These are phyloP conservation scores for Malurus elegans DNA, from an alignment of 2,113 vertebrate species.

Conservation along the genomic window DNA sequence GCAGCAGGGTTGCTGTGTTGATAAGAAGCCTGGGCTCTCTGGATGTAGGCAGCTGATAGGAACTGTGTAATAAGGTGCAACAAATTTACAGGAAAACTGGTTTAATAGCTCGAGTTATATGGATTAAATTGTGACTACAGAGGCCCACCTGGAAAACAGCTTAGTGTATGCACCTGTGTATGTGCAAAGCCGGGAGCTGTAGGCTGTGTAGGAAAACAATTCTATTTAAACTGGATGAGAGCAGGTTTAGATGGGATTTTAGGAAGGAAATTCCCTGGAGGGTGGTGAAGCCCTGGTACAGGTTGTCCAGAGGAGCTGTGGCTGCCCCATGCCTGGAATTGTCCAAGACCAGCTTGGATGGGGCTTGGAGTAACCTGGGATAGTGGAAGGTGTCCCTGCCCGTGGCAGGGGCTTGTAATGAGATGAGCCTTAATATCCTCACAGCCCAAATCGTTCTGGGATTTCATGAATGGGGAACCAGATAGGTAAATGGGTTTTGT, in stretches of 20 bases:
- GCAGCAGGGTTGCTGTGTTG: background rate
- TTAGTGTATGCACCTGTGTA: background rate
- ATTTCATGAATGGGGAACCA: background rate
- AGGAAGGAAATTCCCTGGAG: background rate
- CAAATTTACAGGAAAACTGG: background rate
- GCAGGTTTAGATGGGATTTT: background rate
- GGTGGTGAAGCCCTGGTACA: fast-evolving
- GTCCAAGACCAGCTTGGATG: fast-evolving
- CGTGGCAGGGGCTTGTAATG: too few relatives aligned
- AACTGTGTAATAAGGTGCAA: background rate
- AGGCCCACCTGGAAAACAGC: background rate
- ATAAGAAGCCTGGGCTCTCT: background rate
- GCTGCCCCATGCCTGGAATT: background rate
- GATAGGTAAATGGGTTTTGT: background rate
- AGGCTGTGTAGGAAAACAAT: background rate
- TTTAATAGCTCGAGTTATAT: background rate
- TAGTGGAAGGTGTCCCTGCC: background rate
- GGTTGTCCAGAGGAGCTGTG: fast-evolving
- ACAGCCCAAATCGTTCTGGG: background rate
- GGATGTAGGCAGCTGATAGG: background rate
- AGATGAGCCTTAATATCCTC: background rate
- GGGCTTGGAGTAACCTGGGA: fast-evolving
- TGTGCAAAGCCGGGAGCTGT: background rate
- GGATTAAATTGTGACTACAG: background rate
- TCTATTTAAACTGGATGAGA: background rate